Conservation (phyloP, 2,797 vertebrate species). For the Aselliscus stoliczkanus region DNA sequence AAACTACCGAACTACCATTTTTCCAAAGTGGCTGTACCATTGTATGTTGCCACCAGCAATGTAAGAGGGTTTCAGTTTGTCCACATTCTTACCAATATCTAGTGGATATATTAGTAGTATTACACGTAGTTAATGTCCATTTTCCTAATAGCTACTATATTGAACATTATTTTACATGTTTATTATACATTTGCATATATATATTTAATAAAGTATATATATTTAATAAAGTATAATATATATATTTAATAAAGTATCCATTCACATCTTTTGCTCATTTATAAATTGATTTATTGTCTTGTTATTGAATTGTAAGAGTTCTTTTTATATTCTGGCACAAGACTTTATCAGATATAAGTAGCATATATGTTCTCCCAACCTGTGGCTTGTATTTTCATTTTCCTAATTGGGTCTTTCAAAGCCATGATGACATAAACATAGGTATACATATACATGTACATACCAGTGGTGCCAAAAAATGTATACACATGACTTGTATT, state of each 20-base stretch:
- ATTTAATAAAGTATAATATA: too few relatives aligned
- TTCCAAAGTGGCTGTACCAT: not conserved
- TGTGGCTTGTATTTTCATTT: not conserved
- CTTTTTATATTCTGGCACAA: not conserved
- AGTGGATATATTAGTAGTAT: not conserved
- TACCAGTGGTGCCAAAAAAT: not conserved
- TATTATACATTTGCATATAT: not conserved
- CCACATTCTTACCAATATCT: not conserved
- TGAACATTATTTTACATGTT: not conserved
- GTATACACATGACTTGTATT: too few relatives aligned
- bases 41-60: not conserved
- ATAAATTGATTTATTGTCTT: not conserved
- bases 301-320: not conserved
- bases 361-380: not conserved
- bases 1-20: not conserved
- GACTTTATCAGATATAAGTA: not conserved
- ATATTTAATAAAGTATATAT: too few relatives aligned
- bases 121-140: not conserved
- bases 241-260: too few relatives aligned
- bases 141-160: not conserved
- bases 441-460: not conserved
- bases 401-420: not conserved
- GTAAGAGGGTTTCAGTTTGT: not conserved
- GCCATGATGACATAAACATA: not conserved
- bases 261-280: too few relatives aligned